Base-by-base conservation (phyloP, 2,113 vertebrate genomes). In the Tyto alba region DNA sequence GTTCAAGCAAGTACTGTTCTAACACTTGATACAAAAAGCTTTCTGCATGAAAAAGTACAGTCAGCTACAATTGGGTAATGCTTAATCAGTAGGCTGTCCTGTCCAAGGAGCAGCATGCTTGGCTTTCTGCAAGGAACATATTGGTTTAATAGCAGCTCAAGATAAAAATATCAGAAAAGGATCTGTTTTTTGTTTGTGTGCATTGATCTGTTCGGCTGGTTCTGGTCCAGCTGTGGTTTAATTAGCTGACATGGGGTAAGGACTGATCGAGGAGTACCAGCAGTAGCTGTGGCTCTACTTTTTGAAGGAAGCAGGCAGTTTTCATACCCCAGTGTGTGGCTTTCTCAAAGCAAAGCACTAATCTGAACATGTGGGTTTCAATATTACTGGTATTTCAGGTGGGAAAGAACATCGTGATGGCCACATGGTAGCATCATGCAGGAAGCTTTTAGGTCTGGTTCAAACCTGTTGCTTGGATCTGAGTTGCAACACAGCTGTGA, bases 211-310 rank as follows among this genome's bases (percentile, higher is more conserved):
- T 69, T 66, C n/a, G 38, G 30, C 67, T 90, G 76, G 11, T 84
- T 77, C 72, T 90, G 59, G 20, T 50, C 47, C 45, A 66, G 32
- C 67, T 71, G 41, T 34, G 50, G 8, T 72, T 87, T 55, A 19
- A 8, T 29, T 63, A 15, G 6, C 62, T 57, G 75, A 6, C 4
- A 23, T 0, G 0, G 56, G 38, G 1, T 48, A 18, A 55, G 64
- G 40, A 25, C 34, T 55, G 29, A 40, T 14, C 56, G 56, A 30
- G 55, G 40, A 64, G 14, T 10, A 16, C 27, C 16, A 0, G 0
- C n/a, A 26, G 16, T 26, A 19, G 12, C 29, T 52, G 43, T 52
- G 57, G 27, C 62, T 88, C 47, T 69, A 0, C 25, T 41, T 59
- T 40, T 56, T 75, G 77, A 45, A 85, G 66, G 36, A 68, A 63